Evolutionary conservation across 2,888 invertebrate species (phyloP), one percentile per base, ranked within the genome.

Genomic region (Polymixis flavicincta): DNA sequence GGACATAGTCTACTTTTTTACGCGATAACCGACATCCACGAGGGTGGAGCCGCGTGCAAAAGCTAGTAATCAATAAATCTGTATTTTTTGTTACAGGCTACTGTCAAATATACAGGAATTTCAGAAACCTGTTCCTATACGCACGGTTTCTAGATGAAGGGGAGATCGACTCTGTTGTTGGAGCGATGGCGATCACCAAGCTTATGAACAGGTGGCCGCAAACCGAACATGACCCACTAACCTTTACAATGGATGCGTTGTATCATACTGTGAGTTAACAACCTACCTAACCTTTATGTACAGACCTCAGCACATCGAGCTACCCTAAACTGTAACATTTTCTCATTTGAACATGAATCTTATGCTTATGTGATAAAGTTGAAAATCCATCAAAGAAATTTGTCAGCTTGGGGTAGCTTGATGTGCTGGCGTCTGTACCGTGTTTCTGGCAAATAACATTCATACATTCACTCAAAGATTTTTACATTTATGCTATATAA

Each of bases 171-270:
- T 68, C 76, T 1, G 74, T 93, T 0, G 79, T 85, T 7, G 94
- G 95, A 0, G 86, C 90, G 0, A 55, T 83, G 0, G 85, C 90
- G 4, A 93, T 96, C 48, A 85, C 86, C 0, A 92, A 89, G 32
- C 80, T 92, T 14, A 77, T 94, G 13, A 77, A 71, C 22, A 91
- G 92, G 13, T 95, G 95, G 91, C 98, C 98, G 0, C 90, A 92
- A 8, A 96, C 97, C 0, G 94, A 97, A 79, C 98, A 98, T 92
- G 98, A 98, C 89, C 97, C 97, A 0, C 95, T 94, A 64, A 97
- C 97, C 0, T 98, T 98, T 86, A 96, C 96, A 14, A 97, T 98
- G 0, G 98, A 98, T 89, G 96, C 98, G n/a, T 91, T 97, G 57
- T 93, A 96, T 80, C 97, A 97, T 84, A 95, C 95, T 50, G 98